Conservation (phyloP, 2,888 invertebrate species). For the Cantharis rustica region DNA sequence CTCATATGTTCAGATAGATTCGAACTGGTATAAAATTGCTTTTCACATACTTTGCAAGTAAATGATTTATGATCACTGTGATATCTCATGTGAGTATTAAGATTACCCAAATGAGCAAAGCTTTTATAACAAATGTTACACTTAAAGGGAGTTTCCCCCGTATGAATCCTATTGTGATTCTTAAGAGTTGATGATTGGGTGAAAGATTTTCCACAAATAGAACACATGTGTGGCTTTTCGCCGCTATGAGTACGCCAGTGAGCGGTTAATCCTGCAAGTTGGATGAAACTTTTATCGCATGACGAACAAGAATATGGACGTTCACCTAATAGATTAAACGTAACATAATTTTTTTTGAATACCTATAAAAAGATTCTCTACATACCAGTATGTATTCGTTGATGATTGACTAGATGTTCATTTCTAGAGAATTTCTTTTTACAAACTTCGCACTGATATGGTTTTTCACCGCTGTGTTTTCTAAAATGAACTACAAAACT, state of each 20-base stretch:
- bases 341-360: background rate
- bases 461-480: conserved; percentile 40
- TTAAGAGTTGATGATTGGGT: conserved; percentile 41
- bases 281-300: conserved; percentile 25
- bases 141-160: conserved; percentile 41
- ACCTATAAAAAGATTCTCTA: background rate
- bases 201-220: conserved; percentile 44
- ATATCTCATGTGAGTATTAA: conserved; percentile 46
- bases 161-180: conserved; percentile 43
- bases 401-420: conserved; percentile 42
- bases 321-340: conserved; percentile 15
- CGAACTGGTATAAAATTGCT: conserved; percentile 46
- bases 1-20: conserved; percentile 47
- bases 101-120: conserved; percentile 44
- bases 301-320: conserved; percentile 29
- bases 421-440: conserved; percentile 40
- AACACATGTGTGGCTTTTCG: conserved; percentile 38
- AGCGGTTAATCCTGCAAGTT: conserved; percentile 20
- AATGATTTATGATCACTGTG: conserved; percentile 45
- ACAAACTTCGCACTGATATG: conserved; percentile 40
- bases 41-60: conserved; percentile 42
- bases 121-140: conserved; percentile 40
- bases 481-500: conserved; percentile 39
- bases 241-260: conserved; percentile 25
- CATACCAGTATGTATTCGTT: conserved; percentile 44